These are phyloP conservation scores for Tenthredo scrophulariae DNA, from an alignment of 2,888 invertebrate genomes.

Conservation along the genomic window DNA sequence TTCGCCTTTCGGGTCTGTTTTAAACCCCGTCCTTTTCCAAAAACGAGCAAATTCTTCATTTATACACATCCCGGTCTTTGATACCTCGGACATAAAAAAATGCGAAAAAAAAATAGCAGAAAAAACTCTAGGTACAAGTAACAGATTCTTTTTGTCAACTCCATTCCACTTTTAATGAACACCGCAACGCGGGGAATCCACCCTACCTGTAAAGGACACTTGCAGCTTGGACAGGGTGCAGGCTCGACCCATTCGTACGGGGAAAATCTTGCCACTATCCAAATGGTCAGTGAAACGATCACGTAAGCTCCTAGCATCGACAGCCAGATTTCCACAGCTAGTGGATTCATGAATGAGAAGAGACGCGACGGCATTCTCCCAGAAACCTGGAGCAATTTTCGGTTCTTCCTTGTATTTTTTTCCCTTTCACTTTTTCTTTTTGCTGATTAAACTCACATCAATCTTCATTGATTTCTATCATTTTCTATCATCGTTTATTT, in stretches of 20 bases:
- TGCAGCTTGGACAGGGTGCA: constrained; percentile 81
- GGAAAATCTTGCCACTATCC: constrained; percentile 91
- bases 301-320: constrained; percentile 89
- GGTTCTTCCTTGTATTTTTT: neutral
- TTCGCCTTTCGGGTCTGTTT: too few species aligned
- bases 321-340: constrained; percentile 92
- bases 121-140: neutral
- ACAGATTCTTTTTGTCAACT: neutral
- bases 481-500: neutral
- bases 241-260: constrained; percentile 90
- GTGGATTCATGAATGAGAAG: constrained; percentile 92
- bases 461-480: neutral
- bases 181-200: constrained; percentile 68
- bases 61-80: too few species aligned
- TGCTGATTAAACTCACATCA: neutral
- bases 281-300: constrained; percentile 89
- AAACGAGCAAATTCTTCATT: neutral
- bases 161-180: constrained; percentile 46
- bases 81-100: neutral
- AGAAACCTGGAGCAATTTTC: constrained; percentile 77
- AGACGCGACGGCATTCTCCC: constrained; percentile 85
- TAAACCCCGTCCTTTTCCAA: neutral
- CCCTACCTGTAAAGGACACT: constrained; percentile 76
- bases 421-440: neutral
- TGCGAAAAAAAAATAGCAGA: neutral